A percentile compares a stretch with the other conserved stretches of the same genome.
Evolutionary conservation across 2,797 vertebrate species (phyloP).

Genomic region (Pempheris klunzingeri): DNA sequence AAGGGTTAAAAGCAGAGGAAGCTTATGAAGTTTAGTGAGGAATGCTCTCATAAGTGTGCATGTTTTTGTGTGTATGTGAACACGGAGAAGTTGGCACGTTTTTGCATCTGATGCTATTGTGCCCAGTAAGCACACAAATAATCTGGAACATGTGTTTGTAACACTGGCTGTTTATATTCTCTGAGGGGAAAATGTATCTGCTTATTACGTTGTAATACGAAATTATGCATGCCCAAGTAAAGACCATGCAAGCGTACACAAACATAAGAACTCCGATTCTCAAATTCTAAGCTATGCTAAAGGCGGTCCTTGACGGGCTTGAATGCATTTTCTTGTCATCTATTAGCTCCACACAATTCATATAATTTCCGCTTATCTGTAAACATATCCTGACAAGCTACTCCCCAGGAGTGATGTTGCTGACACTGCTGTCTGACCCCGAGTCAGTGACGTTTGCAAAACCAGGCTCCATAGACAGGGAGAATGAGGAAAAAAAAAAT

Average conservation of each 20-base stretch:
- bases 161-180: constrained; percentile 58
- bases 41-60: constrained; percentile 51
- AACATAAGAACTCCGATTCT: constrained; percentile 32
- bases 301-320: constrained; percentile 17
- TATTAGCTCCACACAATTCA: not conserved
- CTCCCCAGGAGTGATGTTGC: constrained; percentile 16
- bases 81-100: constrained; percentile 21
- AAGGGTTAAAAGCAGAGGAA: constrained; percentile 43
- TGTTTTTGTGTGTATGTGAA: constrained; percentile 27
- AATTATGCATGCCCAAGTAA: constrained; percentile 59
- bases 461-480: not conserved
- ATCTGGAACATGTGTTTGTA: constrained; percentile 57
- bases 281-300: constrained; percentile 44
- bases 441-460: constrained; percentile 18
- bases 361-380: constrained; percentile 29
- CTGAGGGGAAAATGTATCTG: constrained; percentile 47
- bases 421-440: constrained; percentile 13
- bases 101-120: constrained; percentile 34
- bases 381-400: constrained; percentile 48
- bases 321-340: constrained; percentile 17
- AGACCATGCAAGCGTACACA: constrained; percentile 48
- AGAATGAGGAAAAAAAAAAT: not conserved
- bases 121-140: constrained; percentile 53
- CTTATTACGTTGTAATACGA: constrained; percentile 50
- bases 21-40: constrained; percentile 36